Evolutionary conservation across 92 coral and sea anemone species (phyloP).

Genomic region (Epizoanthus rinbou): DNA sequence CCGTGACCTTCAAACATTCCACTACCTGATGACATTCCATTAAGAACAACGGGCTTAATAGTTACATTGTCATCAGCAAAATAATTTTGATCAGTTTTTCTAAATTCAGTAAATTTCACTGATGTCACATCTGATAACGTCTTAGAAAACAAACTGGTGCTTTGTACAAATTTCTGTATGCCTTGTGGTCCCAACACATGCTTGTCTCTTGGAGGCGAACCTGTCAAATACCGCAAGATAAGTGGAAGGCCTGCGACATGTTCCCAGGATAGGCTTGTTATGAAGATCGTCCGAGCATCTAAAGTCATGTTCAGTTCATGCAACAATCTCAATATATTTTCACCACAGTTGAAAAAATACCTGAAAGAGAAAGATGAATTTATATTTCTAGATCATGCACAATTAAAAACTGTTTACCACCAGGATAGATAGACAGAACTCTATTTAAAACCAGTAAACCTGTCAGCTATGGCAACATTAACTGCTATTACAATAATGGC

Average conservation of each 20-base stretch:
- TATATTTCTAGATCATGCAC: no score
- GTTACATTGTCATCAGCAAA: constrained; percentile 66
- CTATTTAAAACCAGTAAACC: no score
- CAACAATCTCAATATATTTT: constrained; percentile 67
- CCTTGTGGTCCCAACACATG: constrained; percentile 73
- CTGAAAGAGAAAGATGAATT: constrained; percentile 44
- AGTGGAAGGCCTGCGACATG: constrained; percentile 80
- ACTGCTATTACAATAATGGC: no score
- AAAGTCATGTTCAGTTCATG: constrained; percentile 63
- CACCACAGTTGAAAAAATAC: constrained; percentile 92
- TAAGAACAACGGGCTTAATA: constrained; percentile 55
- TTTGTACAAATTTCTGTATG: constrained; percentile 53
- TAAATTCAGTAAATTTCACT: constrained; percentile 43
- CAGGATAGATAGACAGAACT: no score
- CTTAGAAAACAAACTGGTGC: constrained; percentile 53
- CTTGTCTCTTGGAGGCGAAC: constrained; percentile 47
- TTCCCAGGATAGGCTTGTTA: constrained; percentile 79
- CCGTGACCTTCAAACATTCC: constrained; percentile 11
- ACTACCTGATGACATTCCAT: not conserved
- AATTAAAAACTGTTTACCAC: not conserved
- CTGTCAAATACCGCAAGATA: constrained; percentile 49
- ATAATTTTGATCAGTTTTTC: constrained; percentile 7
- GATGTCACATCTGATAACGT: constrained; percentile 39
- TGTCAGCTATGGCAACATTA: no score
- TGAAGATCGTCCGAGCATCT: constrained; percentile 67